These are phyloP conservation scores for Hemithea aestivaria DNA, from an alignment of 2,888 invertebrate genomes.

Conservation along the genomic window DNA sequence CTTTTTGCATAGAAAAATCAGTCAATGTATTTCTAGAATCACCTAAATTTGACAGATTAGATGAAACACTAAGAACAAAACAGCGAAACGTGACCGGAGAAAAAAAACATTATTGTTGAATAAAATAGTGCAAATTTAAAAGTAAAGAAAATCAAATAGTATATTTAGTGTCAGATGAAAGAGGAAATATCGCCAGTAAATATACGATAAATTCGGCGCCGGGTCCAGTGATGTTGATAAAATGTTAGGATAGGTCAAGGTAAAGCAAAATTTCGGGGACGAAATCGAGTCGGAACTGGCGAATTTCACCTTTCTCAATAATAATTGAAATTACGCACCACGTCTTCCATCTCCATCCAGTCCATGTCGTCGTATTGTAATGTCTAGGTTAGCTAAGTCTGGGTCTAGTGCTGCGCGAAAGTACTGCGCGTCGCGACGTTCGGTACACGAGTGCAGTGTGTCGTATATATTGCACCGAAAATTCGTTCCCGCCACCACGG, in stretches of 20 bases:
- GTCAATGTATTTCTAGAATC: too few species aligned
- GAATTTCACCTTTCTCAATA: conserved; percentile 14
- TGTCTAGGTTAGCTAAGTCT: conserved; percentile 57
- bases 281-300: conserved; percentile 28
- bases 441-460: conserved; percentile 74
- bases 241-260: conserved; percentile 76
- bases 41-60: too few species aligned
- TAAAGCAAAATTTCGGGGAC: conserved; percentile 39
- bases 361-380: conserved; percentile 63
- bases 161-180: conserved; percentile 1
- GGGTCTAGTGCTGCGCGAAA: conserved; percentile 58
- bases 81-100: too few species aligned
- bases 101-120: too few species aligned
- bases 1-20: too few species aligned
- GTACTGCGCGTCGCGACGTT: conserved; percentile 74
- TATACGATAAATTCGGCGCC: conserved; percentile 46
- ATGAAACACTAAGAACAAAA: too few species aligned
- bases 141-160: too few species aligned
- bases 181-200: conserved; percentile 33
- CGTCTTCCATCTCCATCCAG: conserved; percentile 74
- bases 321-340: conserved; percentile 56
- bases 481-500: conserved; percentile 63
- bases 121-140: too few species aligned
- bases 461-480: conserved; percentile 75
- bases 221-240: conserved; percentile 49